Conservation (phyloP, 2,113 vertebrate genomes). For the Triplophysa tibetana region DNA sequence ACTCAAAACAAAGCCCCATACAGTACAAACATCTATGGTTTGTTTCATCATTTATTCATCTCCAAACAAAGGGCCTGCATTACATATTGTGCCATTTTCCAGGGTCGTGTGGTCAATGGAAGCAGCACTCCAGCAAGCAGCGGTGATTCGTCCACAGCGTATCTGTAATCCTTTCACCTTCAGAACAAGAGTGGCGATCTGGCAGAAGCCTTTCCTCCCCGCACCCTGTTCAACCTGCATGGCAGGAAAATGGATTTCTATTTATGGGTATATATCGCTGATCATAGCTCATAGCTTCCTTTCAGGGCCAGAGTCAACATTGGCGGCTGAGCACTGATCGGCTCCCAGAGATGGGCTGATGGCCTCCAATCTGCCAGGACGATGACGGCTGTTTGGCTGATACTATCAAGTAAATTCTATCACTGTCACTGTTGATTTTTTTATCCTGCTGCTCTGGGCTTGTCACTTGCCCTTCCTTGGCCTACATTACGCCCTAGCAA, state of each 20-base stretch:
- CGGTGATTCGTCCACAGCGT: slow-evolving; percentile 67
- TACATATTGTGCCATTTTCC: slow-evolving; percentile 46
- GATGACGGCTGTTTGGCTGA: slow-evolving; percentile 74
- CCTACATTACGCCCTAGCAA: slow-evolving; percentile 3
- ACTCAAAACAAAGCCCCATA: slow-evolving; percentile 53
- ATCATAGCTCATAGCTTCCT: slow-evolving; percentile 78
- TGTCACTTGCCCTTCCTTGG: slow-evolving; percentile 43
- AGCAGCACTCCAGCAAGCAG: slow-evolving; percentile 73
- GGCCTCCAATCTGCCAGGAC: slow-evolving; percentile 77
- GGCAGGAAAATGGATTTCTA: slow-evolving; percentile 82
- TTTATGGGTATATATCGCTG: slow-evolving; percentile 79
- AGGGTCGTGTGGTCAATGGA: slow-evolving; percentile 64
- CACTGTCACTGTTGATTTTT: slow-evolving; percentile 74
- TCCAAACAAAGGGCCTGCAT: slow-evolving; percentile 40
- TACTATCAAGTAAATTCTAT: slow-evolving; percentile 80
- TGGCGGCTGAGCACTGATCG: slow-evolving; percentile 74
- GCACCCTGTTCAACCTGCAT: slow-evolving; percentile 56
- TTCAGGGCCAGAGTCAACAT: slow-evolving; percentile 79
- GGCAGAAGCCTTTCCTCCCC: slow-evolving; percentile 61
- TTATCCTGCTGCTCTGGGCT: slow-evolving; percentile 65
- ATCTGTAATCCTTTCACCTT: slow-evolving; percentile 78
- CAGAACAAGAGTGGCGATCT: slow-evolving; percentile 73
- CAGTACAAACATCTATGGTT: slow-evolving; percentile 66
- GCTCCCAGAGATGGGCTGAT: slow-evolving; percentile 77
- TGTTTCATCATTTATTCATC: slow-evolving; percentile 75